Conservation (phyloP, 2,797 vertebrate genomes). For the Neomorphus geoffroyi region DNA sequence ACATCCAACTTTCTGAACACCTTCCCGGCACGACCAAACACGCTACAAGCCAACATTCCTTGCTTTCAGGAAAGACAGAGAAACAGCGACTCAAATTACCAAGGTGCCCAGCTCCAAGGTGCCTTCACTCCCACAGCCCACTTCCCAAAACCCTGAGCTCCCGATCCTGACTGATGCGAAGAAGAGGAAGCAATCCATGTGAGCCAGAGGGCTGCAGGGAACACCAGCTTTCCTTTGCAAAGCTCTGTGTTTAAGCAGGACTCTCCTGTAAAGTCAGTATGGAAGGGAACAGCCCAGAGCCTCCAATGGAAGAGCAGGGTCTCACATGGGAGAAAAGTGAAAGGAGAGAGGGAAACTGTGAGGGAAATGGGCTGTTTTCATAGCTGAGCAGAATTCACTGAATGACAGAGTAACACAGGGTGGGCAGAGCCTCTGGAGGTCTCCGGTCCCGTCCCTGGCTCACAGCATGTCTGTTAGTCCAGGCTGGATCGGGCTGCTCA, state of each 20-base stretch:
- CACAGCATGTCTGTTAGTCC: background rate
- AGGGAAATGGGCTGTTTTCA: background rate
- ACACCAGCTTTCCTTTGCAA: background rate
- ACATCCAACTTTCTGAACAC: background rate
- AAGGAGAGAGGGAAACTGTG: background rate
- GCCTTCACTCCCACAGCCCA: background rate
- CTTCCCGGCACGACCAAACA: background rate
- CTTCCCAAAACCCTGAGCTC: background rate
- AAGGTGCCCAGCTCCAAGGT: background rate
- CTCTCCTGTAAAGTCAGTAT: background rate
- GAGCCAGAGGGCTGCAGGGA: background rate
- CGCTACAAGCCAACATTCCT: background rate
- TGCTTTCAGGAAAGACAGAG: background rate
- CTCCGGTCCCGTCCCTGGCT: background rate
- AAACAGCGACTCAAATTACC: background rate
- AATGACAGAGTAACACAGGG: background rate
- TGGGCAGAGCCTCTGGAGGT: background rate
- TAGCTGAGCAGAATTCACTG: background rate
- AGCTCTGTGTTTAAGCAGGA: background rate
- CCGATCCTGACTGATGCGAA: fast-evolving
- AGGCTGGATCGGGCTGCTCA: background rate
- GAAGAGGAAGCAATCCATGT: background rate
- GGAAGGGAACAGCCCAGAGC: background rate
- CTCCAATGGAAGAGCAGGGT: background rate
- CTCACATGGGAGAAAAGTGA: background rate